Conservation (phyloP, 2,113 vertebrate species). For the Trematomus loennbergii region DNA sequence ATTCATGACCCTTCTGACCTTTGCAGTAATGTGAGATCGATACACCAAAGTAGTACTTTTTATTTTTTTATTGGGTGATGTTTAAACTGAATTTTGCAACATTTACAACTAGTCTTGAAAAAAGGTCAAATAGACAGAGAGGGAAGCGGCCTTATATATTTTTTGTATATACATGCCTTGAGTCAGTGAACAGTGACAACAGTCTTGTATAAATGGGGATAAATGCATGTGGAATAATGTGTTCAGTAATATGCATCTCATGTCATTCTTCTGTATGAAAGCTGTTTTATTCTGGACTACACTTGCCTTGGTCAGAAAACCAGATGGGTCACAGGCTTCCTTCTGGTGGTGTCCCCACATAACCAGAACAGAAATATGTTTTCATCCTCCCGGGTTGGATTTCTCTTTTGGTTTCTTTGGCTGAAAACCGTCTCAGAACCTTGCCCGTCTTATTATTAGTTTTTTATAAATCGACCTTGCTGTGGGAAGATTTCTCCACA, state of each 20-base stretch:
- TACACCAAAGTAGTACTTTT: not conserved
- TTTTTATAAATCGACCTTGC: conserved; percentile 48
- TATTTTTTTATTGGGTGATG: too few relatives aligned
- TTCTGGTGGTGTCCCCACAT: conserved; percentile 50
- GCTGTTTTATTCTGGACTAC: not conserved
- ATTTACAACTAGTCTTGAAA: not conserved
- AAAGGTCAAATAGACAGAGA: not conserved
- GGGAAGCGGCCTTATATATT: too few relatives aligned
- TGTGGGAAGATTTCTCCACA: conserved; percentile 55
- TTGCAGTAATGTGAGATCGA: not conserved
- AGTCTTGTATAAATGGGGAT: not conserved
- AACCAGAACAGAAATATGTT: conserved; percentile 50
- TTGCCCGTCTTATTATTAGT: conserved; percentile 45
- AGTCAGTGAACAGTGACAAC: not conserved
- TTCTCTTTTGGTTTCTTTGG: conserved; percentile 48
- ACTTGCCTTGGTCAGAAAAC: conserved; percentile 38
- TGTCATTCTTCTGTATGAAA: not conserved
- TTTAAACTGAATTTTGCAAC: not conserved
- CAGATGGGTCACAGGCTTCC: conserved; percentile 34
- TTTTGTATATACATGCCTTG: not conserved
- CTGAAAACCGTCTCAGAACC: conserved; percentile 33
- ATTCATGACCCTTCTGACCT: not conserved
- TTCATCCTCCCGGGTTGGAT: conserved; percentile 37
- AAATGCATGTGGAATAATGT: not conserved
- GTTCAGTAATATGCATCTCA: not conserved